Conservation (phyloP, 2,888 invertebrate genomes). For the Cinara cedri region DNA sequence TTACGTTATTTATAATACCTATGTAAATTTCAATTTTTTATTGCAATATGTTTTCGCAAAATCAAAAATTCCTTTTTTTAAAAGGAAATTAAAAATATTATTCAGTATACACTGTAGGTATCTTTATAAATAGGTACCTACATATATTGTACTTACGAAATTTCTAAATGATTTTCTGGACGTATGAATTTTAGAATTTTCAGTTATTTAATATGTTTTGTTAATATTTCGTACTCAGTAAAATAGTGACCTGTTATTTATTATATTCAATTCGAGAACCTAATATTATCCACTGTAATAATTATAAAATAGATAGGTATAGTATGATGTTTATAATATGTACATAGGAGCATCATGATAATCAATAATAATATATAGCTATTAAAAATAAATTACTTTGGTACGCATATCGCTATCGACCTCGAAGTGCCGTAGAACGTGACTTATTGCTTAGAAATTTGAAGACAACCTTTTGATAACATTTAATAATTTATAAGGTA, state of each 20-base stretch:
- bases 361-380: background rate
- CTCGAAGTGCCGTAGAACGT: background rate
- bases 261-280: no score
- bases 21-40: no score
- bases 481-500: background rate
- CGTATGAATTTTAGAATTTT: no score
- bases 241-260: background rate
- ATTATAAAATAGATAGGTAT: background rate
- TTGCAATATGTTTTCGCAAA: no score
- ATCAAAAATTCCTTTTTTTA: no score
- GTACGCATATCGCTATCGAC: background rate
- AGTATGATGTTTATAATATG: background rate
- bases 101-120: no score
- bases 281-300: background rate
- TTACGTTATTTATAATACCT: no score
- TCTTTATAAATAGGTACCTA: no score
- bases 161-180: no score
- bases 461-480: background rate
- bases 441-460: constrained; percentile 12
- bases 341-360: background rate
- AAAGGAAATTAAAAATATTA: no score
- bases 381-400: constrained; percentile 41
- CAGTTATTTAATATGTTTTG: no score
- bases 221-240: background rate
- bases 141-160: no score